phyloP scores from a whole-genome alignment of 2,113 vertebrate genomes.

The Riparia riparia region DNA sequence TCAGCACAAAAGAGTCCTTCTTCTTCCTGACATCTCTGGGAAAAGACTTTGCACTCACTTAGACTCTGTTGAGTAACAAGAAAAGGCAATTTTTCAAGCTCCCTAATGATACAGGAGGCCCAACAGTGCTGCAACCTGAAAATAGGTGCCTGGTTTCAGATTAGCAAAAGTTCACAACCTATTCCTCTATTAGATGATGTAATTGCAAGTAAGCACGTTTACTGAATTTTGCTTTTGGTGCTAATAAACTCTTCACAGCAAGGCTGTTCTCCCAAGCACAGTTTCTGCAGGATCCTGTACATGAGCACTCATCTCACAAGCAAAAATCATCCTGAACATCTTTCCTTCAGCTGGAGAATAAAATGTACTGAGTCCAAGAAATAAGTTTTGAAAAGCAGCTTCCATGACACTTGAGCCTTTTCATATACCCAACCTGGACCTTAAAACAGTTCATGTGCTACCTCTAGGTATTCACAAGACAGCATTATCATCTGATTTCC shows the following conservation, averaged over 20 bases:
- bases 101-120: background rate
- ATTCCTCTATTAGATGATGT: background rate
- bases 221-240: background rate
- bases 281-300: background rate
- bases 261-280: background rate
- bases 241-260: background rate
- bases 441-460: background rate
- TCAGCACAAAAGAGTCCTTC: background rate
- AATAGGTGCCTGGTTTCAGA: background rate
- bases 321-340: background rate
- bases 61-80: background rate
- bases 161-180: background rate
- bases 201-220: background rate
- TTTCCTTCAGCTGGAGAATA: background rate
- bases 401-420: background rate
- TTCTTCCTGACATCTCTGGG: background rate
- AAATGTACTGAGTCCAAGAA: background rate
- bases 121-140: background rate
- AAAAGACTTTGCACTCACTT: background rate
- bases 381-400: background rate
- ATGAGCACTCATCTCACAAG: background rate
- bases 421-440: background rate
- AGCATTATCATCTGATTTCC: background rate
- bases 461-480: background rate
- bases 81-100: background rate